These are phyloP conservation scores for Glomeris marginata DNA, from an alignment of 2,888 invertebrate species.

Conservation along the genomic window DNA sequence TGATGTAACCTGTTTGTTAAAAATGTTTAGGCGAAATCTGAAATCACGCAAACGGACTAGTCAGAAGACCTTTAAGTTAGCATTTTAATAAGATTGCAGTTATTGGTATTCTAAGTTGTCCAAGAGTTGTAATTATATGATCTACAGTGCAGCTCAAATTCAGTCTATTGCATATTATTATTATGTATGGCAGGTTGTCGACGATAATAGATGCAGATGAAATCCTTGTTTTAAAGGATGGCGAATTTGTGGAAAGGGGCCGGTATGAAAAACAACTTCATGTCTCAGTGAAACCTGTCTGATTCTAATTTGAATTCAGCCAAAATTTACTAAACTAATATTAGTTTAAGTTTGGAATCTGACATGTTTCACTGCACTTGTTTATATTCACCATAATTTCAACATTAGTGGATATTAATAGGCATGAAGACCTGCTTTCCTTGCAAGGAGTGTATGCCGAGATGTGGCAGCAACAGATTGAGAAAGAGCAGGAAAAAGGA, in stretches of 20 bases:
- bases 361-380: neutral
- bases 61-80: too few relatives aligned
- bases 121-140: too few relatives aligned
- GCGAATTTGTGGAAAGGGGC: slow-evolving; percentile 81
- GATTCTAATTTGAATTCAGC: slow-evolving; percentile 7
- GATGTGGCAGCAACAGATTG: slow-evolving; percentile 87
- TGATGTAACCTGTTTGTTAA: neutral
- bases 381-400: neutral
- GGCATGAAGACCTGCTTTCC: slow-evolving; percentile 54
- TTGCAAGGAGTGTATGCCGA: slow-evolving; percentile 61
- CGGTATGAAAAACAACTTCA: slow-evolving; percentile 37
- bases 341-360: neutral
- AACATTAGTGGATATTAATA: slow-evolving; percentile 24
- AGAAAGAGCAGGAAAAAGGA: slow-evolving; percentile 22
- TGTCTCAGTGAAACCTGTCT: slow-evolving; percentile 5
- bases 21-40: too few relatives aligned
- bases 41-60: too few relatives aligned
- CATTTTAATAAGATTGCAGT: too few relatives aligned
- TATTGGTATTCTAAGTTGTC: too few relatives aligned
- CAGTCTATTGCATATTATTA: too few relatives aligned
- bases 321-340: neutral
- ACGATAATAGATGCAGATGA: slow-evolving; percentile 90
- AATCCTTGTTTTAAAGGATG: slow-evolving; percentile 82
- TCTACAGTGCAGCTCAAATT: too few relatives aligned
- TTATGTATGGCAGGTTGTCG: slow-evolving; percentile 54